These are phyloP conservation scores for Ceratosolen solmsi DNA, from an alignment of 1,140 invertebrate species.

Conservation along the genomic window DNA sequence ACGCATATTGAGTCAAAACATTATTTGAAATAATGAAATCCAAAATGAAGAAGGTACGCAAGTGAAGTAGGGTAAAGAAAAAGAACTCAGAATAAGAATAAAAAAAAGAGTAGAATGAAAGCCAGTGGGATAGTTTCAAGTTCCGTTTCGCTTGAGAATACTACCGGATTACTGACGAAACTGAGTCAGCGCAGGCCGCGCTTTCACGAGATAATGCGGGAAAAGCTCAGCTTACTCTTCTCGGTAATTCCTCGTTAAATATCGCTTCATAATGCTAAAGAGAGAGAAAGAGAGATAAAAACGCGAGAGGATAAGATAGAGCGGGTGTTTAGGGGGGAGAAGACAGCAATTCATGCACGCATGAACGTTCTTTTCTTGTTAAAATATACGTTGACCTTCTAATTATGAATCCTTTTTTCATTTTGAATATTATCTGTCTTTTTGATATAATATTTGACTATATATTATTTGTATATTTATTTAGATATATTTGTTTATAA, in stretches of 20 bases:
- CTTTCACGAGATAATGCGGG: slow-evolving; percentile 65
- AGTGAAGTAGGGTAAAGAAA: not conserved
- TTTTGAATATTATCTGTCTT: no score
- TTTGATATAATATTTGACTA: no score
- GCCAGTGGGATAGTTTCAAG: slow-evolving; percentile 58
- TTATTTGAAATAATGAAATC: not conserved
- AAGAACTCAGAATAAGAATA: not conserved
- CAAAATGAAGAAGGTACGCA: slow-evolving; percentile 37
- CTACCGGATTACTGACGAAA: slow-evolving; percentile 65
- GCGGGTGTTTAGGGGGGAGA: no score
- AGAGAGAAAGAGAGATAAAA: not conserved
- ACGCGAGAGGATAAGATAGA: not conserved
- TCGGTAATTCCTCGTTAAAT: slow-evolving; percentile 66
- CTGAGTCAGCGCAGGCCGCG: slow-evolving; percentile 62
- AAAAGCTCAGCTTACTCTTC: slow-evolving; percentile 65
- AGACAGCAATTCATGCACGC: slow-evolving; percentile 25
- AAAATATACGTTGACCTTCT: not conserved
- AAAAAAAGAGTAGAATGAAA: slow-evolving; percentile 37
- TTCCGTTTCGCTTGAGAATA: slow-evolving; percentile 60
- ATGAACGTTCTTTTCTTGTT: slow-evolving; percentile 56
- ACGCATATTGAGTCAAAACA: not conserved
- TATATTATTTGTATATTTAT: no score
- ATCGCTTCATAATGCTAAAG: slow-evolving; percentile 56
- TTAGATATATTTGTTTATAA: no score
- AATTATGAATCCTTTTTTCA: not conserved